Percentiles rank a stretch among this genome's conserved stretches.
Evolutionary conservation across 2,113 vertebrate species (phyloP).

Genomic region (Pteruthius melanotis): DNA sequence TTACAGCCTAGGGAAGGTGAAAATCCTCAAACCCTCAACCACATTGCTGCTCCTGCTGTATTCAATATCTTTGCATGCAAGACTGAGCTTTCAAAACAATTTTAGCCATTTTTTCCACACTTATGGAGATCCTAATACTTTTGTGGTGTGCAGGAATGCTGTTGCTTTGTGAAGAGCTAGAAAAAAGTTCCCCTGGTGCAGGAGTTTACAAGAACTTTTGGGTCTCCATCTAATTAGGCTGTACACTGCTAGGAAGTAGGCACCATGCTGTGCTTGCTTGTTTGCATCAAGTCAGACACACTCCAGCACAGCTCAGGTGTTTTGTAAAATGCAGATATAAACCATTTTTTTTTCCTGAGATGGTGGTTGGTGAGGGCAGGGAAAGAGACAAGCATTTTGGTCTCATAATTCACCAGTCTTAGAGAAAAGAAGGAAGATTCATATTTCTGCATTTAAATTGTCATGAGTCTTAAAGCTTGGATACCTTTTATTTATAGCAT

Average conservation of each 20-base stretch:
- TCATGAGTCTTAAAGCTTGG: background rate
- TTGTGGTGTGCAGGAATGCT: background rate
- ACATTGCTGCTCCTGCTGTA: background rate
- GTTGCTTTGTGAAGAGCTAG: background rate
- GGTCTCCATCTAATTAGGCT: conserved; percentile 19
- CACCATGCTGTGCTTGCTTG: conserved; percentile 22
- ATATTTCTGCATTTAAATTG: background rate
- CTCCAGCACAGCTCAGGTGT: background rate
- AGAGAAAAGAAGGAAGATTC: background rate
- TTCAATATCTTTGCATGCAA: background rate
- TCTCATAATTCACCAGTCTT: background rate
- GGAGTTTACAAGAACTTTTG: conserved; percentile 18
- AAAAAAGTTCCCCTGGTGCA: background rate
- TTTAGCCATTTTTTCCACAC: background rate
- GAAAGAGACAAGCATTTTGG: background rate
- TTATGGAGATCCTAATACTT: background rate
- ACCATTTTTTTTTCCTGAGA: background rate
- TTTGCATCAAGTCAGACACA: background rate
- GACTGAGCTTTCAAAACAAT: background rate
- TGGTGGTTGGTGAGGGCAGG: background rate
- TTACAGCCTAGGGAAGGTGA: background rate
- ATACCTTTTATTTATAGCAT: background rate
- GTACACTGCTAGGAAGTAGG: background rate
- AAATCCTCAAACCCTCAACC: background rate
- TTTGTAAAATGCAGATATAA: background rate